These are phyloP conservation scores for Sturnus vulgaris DNA, from an alignment of 2,113 vertebrate genomes.

Conservation along the genomic window DNA sequence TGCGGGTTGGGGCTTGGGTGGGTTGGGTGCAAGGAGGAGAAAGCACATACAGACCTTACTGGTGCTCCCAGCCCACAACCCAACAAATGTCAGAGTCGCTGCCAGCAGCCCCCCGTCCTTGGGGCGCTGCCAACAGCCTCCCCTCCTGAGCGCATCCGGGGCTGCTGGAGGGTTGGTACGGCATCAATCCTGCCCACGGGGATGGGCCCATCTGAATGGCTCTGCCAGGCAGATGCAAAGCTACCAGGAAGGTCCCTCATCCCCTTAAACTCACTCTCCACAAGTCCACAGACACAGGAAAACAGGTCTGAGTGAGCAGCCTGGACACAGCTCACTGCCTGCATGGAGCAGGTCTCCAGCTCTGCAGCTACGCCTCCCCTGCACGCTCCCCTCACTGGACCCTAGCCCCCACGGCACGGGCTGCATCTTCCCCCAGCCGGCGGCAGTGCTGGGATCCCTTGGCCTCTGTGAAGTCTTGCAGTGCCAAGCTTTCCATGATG, in stretches of 20 bases:
- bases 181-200: accelerated
- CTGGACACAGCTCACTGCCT: accelerated
- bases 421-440: accelerated
- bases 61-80: not conserved
- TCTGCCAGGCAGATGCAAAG: not conserved
- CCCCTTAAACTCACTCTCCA: not conserved
- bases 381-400: accelerated
- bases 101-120: not conserved
- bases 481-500: not conserved
- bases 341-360: not conserved
- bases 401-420: accelerated
- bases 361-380: not conserved
- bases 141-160: accelerated
- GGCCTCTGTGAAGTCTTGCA: not conserved
- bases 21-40: conserved; percentile 21
- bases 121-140: not conserved
- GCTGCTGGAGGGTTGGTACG: accelerated
- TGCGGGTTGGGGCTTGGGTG: not conserved
- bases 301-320: not conserved
- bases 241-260: not conserved
- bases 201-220: not conserved
- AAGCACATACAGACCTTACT: not conserved
- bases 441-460: accelerated
- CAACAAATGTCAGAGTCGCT: not conserved
- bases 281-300: not conserved